These are phyloP conservation scores for Mugil cephalus DNA, from an alignment of 2,113 vertebrate genomes.

Conservation along the genomic window DNA sequence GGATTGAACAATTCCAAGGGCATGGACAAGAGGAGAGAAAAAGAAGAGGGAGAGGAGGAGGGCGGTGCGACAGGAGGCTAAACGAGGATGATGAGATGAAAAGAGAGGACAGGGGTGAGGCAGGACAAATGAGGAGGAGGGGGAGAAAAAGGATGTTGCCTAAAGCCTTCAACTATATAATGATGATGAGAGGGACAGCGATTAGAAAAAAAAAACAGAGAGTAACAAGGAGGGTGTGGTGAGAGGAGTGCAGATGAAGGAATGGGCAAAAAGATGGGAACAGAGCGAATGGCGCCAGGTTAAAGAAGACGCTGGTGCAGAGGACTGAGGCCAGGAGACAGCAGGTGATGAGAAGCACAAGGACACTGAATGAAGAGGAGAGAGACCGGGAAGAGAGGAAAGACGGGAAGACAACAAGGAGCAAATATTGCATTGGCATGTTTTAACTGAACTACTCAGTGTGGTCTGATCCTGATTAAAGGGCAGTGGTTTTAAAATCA, in stretches of 20 bases:
- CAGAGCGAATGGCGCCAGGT: not conserved
- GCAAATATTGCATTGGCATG: not conserved
- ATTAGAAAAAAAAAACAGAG: not conserved
- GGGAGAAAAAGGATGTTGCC: not conserved
- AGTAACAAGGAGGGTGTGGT: conserved; percentile 13
- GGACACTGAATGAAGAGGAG: not conserved
- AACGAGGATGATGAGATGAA: conserved; percentile 19
- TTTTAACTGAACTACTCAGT: too few species aligned
- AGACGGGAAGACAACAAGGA: conserved; percentile 1
- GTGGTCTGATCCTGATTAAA: not conserved
- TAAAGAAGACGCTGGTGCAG: not conserved
- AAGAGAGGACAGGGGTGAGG: conserved; percentile 5
- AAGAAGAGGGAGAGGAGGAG: conserved; percentile 11
- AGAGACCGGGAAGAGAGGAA: not conserved
- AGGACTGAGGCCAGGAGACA: not conserved
- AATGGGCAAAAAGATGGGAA: conserved; percentile 4
- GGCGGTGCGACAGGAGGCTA: conserved; percentile 13
- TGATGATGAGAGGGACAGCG: conserved; percentile 9
- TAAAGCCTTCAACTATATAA: conserved; percentile 19
- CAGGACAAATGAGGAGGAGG: not conserved
- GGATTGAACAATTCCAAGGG: not conserved
- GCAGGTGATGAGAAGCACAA: not conserved
- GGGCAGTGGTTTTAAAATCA: too few species aligned
- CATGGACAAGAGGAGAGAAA: not conserved
- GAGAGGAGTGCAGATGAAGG: conserved; percentile 2